Conservation (phyloP, 2,113 vertebrate genomes). For the Pachycephala philippinensis region DNA sequence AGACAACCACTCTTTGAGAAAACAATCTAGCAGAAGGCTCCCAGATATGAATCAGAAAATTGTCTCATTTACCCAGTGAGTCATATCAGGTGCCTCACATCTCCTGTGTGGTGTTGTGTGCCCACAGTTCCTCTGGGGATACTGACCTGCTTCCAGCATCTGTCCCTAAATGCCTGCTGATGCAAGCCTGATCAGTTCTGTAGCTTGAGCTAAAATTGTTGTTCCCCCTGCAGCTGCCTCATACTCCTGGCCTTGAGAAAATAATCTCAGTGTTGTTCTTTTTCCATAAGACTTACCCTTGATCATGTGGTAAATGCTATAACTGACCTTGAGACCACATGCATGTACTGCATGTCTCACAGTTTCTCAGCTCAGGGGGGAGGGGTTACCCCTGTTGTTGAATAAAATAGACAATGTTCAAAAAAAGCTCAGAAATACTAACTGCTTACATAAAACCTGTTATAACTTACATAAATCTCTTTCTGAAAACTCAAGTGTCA, state of each 20-base stretch:
- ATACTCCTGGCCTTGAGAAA: background rate
- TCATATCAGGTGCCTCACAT: background rate
- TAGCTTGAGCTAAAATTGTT: background rate
- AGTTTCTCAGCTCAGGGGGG: background rate
- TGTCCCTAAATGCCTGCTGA: slow-evolving; percentile 18
- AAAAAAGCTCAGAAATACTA: slow-evolving; percentile 24
- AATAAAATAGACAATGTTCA: background rate
- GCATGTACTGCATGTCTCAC: slow-evolving; percentile 7
- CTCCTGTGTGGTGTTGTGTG: background rate
- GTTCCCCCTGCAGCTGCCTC: slow-evolving; percentile 33
- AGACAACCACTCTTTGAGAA: background rate
- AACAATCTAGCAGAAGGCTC: slow-evolving; percentile 16
- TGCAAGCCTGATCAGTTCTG: background rate
- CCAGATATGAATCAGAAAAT: slow-evolving; percentile 40
- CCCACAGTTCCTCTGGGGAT: background rate
- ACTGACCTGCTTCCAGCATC: slow-evolving; percentile 5
- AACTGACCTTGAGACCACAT: slow-evolving; percentile 39
- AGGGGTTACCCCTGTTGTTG: background rate
- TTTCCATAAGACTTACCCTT: background rate
- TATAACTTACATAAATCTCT: slow-evolving; percentile 39
- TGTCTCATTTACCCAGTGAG: background rate
- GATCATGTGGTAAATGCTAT: slow-evolving; percentile 23
- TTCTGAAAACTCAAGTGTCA: slow-evolving; percentile 47
- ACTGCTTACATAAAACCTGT: slow-evolving; percentile 45
- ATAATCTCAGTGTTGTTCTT: slow-evolving; percentile 24